A percentile compares a stretch with the other conserved stretches of the same genome.
phyloP scores from a whole-genome alignment of 2,797 vertebrate genomes.

The Lophotriccus pileatus region DNA sequence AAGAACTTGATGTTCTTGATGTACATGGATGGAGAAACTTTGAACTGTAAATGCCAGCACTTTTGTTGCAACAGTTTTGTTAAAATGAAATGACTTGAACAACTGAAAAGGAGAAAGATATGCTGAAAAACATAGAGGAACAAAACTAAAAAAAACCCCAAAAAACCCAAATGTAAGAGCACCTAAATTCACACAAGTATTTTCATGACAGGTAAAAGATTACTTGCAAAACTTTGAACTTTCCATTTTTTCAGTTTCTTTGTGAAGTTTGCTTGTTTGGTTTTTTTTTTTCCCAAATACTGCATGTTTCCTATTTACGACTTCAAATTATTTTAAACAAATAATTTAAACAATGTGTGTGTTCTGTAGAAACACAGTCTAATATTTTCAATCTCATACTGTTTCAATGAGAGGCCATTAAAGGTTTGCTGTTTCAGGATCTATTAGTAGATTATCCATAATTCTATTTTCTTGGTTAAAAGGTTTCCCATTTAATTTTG shows the following conservation, averaged over 20 bases:
- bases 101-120: neutral
- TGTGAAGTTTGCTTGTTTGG: neutral
- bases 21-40: neutral
- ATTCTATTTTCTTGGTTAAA: neutral
- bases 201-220: neutral
- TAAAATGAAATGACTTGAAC: neutral
- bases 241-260: fast-evolving
- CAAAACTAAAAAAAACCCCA: neutral
- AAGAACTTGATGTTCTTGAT: neutral
- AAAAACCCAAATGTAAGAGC: neutral
- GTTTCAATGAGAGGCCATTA: neutral
- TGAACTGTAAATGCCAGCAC: neutral
- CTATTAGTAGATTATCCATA: neutral
- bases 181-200: neutral
- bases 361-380: neutral
- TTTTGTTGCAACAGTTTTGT: neutral
- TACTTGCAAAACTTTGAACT: neutral
- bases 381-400: neutral
- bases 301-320: neutral
- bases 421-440: neutral
- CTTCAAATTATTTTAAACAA: neutral
- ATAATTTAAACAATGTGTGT: neutral
- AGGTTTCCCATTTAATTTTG: neutral
- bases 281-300: neutral
- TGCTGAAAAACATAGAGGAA: neutral